Conservation (phyloP, 2,797 vertebrate genomes). For the Cossypha dichroa region DNA sequence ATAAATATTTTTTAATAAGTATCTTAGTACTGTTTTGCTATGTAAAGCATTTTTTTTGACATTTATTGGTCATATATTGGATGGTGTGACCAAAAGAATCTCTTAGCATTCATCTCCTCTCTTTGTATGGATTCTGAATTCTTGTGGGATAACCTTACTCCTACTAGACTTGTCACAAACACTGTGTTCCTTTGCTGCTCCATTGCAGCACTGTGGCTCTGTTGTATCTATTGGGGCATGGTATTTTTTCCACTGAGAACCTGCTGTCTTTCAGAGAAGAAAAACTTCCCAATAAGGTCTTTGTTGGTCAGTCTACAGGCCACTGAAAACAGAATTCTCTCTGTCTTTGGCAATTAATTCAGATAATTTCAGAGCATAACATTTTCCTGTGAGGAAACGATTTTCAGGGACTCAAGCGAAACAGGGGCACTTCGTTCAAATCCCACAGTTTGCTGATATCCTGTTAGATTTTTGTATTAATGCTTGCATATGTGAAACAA, state of each 20-base stretch:
- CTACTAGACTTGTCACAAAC: neutral
- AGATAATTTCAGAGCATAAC: neutral
- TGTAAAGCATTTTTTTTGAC: neutral
- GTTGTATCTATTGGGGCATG: accelerated
- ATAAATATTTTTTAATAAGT: neutral
- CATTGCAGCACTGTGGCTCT: neutral
- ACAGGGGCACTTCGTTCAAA: neutral
- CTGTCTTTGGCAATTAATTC: neutral
- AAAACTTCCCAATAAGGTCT: neutral
- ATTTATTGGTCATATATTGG: neutral
- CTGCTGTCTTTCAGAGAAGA: neutral
- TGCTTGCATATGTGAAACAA: neutral
- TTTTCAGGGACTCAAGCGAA: neutral
- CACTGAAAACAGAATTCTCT: neutral
- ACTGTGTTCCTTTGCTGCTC: neutral
- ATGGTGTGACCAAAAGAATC: neutral
- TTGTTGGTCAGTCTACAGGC: neutral
- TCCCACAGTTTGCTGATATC: neutral
- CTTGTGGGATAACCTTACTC: neutral
- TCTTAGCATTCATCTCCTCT: neutral
- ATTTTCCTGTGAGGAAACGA: neutral
- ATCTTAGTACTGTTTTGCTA: neutral
- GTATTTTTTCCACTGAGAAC: neutral
- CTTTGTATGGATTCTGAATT: neutral
- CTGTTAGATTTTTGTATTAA: neutral